Conservation (phyloP, 2,888 invertebrate species). For the Cybosia mesomella region DNA sequence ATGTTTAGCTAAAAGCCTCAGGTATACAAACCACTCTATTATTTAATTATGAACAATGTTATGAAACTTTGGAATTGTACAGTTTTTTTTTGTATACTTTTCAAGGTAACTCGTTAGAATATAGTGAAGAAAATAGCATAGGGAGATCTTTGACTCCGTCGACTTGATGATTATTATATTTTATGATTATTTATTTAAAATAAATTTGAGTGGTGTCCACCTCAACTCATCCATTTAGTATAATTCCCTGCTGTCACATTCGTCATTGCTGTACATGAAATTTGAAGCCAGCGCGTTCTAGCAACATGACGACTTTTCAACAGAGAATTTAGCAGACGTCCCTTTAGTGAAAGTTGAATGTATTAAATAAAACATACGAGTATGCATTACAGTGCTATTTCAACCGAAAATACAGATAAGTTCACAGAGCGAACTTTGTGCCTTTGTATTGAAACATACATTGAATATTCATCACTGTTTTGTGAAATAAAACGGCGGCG, state of each 20-base stretch:
- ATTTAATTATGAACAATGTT: too few species aligned
- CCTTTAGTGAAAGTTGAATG: background rate
- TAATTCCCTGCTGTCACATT: background rate
- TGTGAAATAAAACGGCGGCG: slow-evolving; percentile 51
- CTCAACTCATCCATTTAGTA: too few species aligned
- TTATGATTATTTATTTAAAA: too few species aligned
- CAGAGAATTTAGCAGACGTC: background rate
- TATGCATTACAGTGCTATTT: slow-evolving; percentile 19
- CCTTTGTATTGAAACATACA: slow-evolving; percentile 56
- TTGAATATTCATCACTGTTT: slow-evolving; percentile 66
- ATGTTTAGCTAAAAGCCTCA: too few species aligned
- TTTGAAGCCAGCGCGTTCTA: background rate
- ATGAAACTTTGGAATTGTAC: too few species aligned
- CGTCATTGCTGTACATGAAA: background rate
- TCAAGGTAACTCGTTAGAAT: too few species aligned
- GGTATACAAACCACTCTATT: too few species aligned
- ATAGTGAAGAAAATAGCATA: too few species aligned
- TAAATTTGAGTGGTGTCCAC: too few species aligned
- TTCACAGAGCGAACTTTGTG: slow-evolving; percentile 52
- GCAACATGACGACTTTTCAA: background rate
- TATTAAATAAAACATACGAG: background rate
- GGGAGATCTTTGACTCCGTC: too few species aligned
- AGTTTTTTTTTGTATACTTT: too few species aligned
- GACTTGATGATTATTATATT: too few species aligned
- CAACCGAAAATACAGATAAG: slow-evolving; percentile 41